Evolutionary conservation across 2,113 vertebrate species (phyloP).

Genomic region (Ictidomys tridecemlineatus): DNA sequence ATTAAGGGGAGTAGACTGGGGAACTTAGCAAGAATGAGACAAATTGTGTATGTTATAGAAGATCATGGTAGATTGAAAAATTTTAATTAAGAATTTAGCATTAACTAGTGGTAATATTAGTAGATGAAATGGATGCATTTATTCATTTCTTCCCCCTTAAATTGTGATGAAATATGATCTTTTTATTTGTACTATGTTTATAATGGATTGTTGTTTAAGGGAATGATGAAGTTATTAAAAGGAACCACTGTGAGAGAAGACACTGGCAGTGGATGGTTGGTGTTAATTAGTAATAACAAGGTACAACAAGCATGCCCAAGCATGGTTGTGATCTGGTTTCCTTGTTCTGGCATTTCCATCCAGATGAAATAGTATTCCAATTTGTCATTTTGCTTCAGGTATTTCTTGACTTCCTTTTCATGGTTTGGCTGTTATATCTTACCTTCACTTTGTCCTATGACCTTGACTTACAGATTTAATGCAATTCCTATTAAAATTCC

Average conservation of each 20-base stretch:
- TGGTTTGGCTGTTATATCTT: not conserved
- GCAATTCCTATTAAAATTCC: too few species aligned
- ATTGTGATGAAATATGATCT: not conserved
- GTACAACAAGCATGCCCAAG: too few species aligned
- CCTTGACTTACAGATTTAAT: not conserved
- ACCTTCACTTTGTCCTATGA: not conserved
- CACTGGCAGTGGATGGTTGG: not conserved
- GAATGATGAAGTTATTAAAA: not conserved
- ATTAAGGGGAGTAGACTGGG: not conserved
- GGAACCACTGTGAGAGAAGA: not conserved
- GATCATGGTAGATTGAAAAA: not conserved
- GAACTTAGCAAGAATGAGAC: not conserved
- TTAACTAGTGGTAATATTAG: not conserved
- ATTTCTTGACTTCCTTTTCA: not conserved
- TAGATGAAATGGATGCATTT: not conserved
- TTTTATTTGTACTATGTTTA: not conserved
- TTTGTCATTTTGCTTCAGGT: not conserved
- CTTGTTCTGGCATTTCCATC: not conserved
- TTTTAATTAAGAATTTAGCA: slow-evolving; percentile 36
- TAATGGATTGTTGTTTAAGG: not conserved
- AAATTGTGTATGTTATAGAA: not conserved
- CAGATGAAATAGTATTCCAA: not conserved
- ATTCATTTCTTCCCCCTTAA: not conserved
- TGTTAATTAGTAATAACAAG: not conserved
- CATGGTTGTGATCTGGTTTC: not conserved